Percentiles rank a stretch among this genome's conserved stretches.
phyloP scores from a whole-genome alignment of 2,113 vertebrate species.

The Poicephalus gulielmi region DNA sequence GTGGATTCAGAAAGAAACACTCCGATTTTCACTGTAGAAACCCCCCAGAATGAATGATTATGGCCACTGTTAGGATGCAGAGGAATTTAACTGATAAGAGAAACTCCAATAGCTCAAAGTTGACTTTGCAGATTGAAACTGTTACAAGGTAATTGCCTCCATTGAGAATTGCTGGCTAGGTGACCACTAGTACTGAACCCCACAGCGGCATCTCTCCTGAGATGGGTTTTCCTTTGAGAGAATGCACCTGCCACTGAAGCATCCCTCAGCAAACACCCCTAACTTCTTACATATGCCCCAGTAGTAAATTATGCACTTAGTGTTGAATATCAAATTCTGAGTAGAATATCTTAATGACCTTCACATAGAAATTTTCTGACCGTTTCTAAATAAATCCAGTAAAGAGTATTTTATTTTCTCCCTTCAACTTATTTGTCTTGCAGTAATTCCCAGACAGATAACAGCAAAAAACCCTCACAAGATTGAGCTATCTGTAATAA shows the following conservation, averaged over 20 bases:
- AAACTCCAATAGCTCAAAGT: accelerated
- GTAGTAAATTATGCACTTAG: accelerated
- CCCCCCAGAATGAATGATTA: neutral
- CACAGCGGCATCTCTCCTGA: neutral
- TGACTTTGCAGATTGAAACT: neutral
- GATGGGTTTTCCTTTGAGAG: neutral
- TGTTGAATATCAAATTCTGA: neutral
- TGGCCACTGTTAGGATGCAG: accelerated
- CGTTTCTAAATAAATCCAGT: neutral
- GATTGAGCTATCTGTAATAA: neutral
- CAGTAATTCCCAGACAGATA: neutral
- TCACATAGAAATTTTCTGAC: neutral
- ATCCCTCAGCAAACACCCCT: neutral
- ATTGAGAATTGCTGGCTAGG: accelerated
- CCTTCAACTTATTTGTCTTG: neutral
- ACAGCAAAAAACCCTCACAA: neutral
- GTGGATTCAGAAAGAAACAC: neutral
- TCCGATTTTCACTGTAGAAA: accelerated
- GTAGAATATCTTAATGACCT: neutral
- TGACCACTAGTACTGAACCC: neutral
- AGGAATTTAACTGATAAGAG: neutral
- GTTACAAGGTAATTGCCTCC: accelerated
- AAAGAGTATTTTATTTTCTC: neutral
- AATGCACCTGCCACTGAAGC: accelerated
- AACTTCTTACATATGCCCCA: accelerated